Base-by-base conservation (phyloP, 2,113 vertebrate genomes). In the Petromus typicus region DNA sequence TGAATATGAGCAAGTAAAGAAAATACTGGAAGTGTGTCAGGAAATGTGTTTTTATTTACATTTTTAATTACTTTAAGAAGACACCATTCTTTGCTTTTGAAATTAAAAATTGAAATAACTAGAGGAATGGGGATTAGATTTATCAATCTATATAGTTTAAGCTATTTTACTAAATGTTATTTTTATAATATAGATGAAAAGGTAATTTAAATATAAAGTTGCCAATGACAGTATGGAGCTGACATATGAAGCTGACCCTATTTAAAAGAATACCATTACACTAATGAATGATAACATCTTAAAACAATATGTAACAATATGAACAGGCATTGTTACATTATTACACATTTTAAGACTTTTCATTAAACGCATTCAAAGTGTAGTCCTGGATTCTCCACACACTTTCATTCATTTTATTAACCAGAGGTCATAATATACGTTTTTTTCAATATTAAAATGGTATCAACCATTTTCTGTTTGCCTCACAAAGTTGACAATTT, bases 41-140 rank as follows among this genome's bases (percentile, higher is more conserved):
- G 11, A 48, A 82, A 0, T 75, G 5, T 71, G 11, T 40, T 81
- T 95, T 12, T 71, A 80, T 54, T 83, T 84, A 0, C 1, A 37
- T 92, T 59, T 67, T 75, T 93, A 64, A 3, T 54, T 94, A 54
- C 43, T 22, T 37, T 57, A 87, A 84, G 17, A 43, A 88, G 5
- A 67, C 25, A 87, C 18, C 18, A 79, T 51, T 1, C 5, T 57
- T 66, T 61, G 27, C 10, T 48, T 75, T 90, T 66, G 2, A 57
- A 81, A 81, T 88, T 69, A 30, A 91, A 57, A 81, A n/a, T 2
- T 73, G 25, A 34, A 56, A 88, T 75, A 94, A 96, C 64, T 17
- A n/a, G n/a, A n/a, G n/a, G n/a, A 1, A 92, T 86, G 45, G 32
- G 76, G 3, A 86, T 85, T 69, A 13, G 2, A 37, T 63, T 7